phyloP scores from a whole-genome alignment of 2,888 invertebrate species.

The Argynnis bischoffii region DNA sequence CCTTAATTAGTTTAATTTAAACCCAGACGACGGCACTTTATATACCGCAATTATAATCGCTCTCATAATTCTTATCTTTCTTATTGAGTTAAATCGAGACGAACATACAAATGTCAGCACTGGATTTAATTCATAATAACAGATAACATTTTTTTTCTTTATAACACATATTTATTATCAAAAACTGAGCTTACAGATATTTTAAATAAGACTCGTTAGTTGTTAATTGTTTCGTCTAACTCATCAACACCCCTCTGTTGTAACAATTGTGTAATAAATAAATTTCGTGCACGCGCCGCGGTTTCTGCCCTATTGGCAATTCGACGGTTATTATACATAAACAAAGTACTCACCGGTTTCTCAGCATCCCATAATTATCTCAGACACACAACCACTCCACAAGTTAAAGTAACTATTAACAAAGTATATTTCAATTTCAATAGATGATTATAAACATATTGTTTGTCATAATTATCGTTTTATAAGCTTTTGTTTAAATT shows the following conservation, averaged over 20 bases:
- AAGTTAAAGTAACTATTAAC: background rate
- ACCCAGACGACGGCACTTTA: background rate
- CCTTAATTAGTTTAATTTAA: constrained; percentile 1
- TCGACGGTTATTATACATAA: constrained; percentile 42
- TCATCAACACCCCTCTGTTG: background rate
- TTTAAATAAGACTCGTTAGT: too few species aligned
- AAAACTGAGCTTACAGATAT: too few species aligned
- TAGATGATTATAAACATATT: background rate
- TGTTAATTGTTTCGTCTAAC: background rate
- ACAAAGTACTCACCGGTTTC: constrained; percentile 53
- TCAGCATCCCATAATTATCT: constrained; percentile 53
- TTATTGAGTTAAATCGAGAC: too few species aligned
- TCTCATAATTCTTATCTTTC: background rate
- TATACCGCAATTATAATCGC: background rate
- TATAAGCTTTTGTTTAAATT: constrained; percentile 14
- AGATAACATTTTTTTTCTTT: too few species aligned
- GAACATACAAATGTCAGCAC: too few species aligned
- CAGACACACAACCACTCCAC: background rate
- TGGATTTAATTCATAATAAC: too few species aligned
- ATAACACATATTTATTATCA: too few species aligned
- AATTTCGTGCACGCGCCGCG: constrained; percentile 54
- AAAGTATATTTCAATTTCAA: constrained; percentile 1
- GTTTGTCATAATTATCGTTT: constrained; percentile 21
- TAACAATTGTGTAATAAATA: constrained; percentile 14
- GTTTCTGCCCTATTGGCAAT: constrained; percentile 38